These are phyloP conservation scores for Marmota flaviventris DNA, from an alignment of 2,113 vertebrate genomes.

Conservation along the genomic window DNA sequence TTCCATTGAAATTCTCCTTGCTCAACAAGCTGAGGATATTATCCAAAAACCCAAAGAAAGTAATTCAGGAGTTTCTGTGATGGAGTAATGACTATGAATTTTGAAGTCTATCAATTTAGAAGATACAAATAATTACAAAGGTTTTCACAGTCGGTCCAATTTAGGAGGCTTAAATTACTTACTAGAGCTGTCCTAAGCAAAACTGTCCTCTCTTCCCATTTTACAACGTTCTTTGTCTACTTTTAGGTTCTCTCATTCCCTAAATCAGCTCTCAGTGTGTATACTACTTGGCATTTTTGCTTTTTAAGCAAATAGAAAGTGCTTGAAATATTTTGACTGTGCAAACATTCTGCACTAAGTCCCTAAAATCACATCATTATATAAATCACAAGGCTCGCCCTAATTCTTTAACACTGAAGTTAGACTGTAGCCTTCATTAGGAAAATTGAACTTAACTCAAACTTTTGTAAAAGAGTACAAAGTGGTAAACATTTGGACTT, in stretches of 20 bases:
- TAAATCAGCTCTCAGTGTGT: not conserved
- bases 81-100: not conserved
- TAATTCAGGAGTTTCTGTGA: not conserved
- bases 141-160: not conserved
- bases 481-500: constrained; percentile 12
- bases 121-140: not conserved
- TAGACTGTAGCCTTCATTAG: not conserved
- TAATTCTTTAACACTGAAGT: not conserved
- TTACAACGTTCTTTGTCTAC: not conserved
- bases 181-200: not conserved
- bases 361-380: not conserved
- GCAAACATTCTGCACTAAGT: not conserved
- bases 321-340: not conserved
- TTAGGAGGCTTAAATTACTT: not conserved
- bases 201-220: not conserved
- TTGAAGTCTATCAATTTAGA: not conserved
- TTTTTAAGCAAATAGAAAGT: not conserved
- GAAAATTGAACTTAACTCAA: not conserved
- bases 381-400: not conserved
- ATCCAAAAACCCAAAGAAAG: constrained; percentile 9
- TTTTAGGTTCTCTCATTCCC: not conserved
- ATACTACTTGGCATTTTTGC: not conserved
- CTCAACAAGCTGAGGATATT: not conserved
- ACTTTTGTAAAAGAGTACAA: not conserved
- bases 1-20: constrained; percentile 17